phyloP scores from a whole-genome alignment of 2,113 vertebrate species.

The Caranx melampygus region DNA sequence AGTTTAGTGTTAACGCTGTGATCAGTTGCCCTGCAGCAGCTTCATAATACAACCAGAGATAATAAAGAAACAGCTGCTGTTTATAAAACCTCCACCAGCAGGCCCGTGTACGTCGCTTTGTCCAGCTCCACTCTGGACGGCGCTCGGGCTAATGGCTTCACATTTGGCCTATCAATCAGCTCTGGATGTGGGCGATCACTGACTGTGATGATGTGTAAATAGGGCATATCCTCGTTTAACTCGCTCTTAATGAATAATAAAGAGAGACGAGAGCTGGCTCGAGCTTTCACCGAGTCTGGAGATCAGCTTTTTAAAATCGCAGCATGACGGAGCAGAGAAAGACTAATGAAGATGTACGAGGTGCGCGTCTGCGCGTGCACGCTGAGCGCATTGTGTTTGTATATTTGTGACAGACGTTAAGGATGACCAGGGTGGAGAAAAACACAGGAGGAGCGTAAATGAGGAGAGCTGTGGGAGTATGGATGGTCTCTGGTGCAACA shows the following conservation, averaged over 20 bases:
- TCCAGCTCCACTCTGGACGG: not conserved
- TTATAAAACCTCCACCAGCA: too few species aligned
- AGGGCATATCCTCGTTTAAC: conserved; percentile 67
- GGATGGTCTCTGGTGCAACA: conserved; percentile 31
- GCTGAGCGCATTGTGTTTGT: conserved; percentile 13
- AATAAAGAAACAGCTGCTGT: not conserved
- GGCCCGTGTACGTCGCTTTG: not conserved
- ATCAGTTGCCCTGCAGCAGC: too few species aligned
- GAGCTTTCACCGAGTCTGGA: not conserved
- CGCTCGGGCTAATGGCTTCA: not conserved
- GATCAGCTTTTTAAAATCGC: conserved; percentile 37
- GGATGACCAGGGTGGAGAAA: conserved; percentile 10
- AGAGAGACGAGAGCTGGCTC: conserved; percentile 30
- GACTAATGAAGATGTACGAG: conserved; percentile 48
- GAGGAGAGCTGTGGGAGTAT: conserved; percentile 40
- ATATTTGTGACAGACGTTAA: conserved; percentile 38
- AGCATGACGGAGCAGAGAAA: conserved; percentile 36
- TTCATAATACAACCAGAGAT: not conserved
- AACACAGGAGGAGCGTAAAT: not conserved
- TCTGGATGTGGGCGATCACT: not conserved
- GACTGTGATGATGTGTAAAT: conserved; percentile 63
- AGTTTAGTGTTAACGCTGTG: too few species aligned
- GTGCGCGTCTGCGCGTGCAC: not conserved
- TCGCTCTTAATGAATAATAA: conserved; percentile 65
- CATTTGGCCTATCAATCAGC: not conserved